Conservation (phyloP, 2,888 invertebrate species). For the Diloba caeruleocephala region DNA sequence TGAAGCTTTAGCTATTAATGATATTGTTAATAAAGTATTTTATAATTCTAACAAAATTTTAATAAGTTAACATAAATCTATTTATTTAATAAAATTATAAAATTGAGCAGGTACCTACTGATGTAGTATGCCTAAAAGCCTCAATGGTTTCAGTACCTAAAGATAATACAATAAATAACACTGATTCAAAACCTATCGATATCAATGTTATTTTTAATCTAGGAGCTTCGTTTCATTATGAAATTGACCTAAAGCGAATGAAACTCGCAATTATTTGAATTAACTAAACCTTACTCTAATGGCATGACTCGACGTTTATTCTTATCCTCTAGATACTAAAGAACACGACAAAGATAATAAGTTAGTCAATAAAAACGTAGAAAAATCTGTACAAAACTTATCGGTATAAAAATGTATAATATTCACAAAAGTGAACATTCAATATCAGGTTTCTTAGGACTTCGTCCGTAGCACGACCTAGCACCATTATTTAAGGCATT, state of each 20-base stretch:
- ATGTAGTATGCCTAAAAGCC: slow-evolving; percentile 52
- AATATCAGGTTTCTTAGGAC: slow-evolving; percentile 81
- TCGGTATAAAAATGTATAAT: slow-evolving; percentile 64
- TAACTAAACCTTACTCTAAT: slow-evolving; percentile 79
- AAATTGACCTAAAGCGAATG: slow-evolving; percentile 53
- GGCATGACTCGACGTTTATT: slow-evolving; percentile 85
- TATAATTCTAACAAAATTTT: no score
- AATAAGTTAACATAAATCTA: no score
- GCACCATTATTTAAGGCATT: slow-evolving; percentile 78
- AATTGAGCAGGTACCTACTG: slow-evolving; percentile 55
- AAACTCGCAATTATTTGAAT: slow-evolving; percentile 51
- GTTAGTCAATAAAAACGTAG: slow-evolving; percentile 63
- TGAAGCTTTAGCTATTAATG: not conserved
- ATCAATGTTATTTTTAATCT: slow-evolving; percentile 45
- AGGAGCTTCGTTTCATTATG: slow-evolving; percentile 26
- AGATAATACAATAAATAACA: slow-evolving; percentile 46
- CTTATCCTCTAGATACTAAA: slow-evolving; percentile 72
- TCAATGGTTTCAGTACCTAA: slow-evolving; percentile 47
- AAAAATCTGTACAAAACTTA: slow-evolving; percentile 82
- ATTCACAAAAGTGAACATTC: slow-evolving; percentile 80
- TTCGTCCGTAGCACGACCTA: slow-evolving; percentile 85
- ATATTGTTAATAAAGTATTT: no score
- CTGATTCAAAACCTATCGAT: slow-evolving; percentile 36
- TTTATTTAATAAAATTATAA: slow-evolving; percentile 30
- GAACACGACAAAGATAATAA: slow-evolving; percentile 54